Evolutionary conservation across 2,113 vertebrate genomes (phyloP).

Genomic region (Gobiocypris rarus): DNA sequence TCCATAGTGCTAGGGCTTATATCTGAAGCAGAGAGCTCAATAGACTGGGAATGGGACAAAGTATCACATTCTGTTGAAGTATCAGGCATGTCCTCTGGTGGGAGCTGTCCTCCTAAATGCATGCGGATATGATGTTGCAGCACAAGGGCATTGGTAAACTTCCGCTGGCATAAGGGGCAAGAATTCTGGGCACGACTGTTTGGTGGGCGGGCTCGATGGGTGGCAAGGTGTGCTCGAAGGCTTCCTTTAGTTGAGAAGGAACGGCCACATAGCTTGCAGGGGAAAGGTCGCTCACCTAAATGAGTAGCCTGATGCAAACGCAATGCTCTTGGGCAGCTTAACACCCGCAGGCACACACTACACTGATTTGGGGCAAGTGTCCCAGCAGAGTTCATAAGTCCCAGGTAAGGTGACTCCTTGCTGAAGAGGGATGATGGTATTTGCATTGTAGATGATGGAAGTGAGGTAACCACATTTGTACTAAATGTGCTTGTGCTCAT

Average conservation of each 20-base stretch:
- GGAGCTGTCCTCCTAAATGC: slow-evolving; percentile 88
- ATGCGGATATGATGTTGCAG: slow-evolving; percentile 90
- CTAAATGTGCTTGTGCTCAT: slow-evolving; percentile 71
- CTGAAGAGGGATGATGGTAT: slow-evolving; percentile 76
- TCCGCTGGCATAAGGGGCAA: slow-evolving; percentile 89
- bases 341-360: slow-evolving; percentile 84
- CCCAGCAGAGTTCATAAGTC: slow-evolving; percentile 63
- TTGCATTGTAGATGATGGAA: slow-evolving; percentile 74
- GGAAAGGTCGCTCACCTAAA: slow-evolving; percentile 86
- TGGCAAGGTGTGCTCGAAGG: slow-evolving; percentile 86
- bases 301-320: slow-evolving; percentile 89
- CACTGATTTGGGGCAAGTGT: slow-evolving; percentile 84
- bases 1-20: slow-evolving; percentile 47
- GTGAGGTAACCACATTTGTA: slow-evolving; percentile 72
- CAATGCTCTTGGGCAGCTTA: slow-evolving; percentile 86
- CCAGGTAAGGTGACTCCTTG: slow-evolving; percentile 70
- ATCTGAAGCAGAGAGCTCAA: slow-evolving; percentile 58
- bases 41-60: slow-evolving; percentile 58
- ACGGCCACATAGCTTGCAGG: slow-evolving; percentile 90
- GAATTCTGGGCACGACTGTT: slow-evolving; percentile 85
- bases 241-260: slow-evolving; percentile 90
- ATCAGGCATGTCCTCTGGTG: slow-evolving; percentile 73
- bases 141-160: slow-evolving; percentile 89
- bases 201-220: slow-evolving; percentile 83
- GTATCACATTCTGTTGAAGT: slow-evolving; percentile 31